Conservation (phyloP, 1,140 invertebrate species). For the Melipona quadrifasciata region DNA sequence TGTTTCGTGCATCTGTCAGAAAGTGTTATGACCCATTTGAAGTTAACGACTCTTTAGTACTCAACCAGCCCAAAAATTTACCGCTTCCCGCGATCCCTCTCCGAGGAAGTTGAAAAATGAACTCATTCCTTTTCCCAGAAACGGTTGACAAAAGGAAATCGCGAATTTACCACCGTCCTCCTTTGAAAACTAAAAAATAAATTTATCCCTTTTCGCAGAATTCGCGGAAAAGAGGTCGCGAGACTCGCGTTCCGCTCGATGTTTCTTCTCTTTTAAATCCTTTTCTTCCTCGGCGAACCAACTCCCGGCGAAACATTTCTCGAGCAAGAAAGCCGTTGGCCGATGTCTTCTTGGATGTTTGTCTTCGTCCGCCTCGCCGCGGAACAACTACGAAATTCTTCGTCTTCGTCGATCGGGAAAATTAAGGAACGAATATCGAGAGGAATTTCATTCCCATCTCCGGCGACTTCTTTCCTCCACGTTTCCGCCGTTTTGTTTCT, state of each 20-base stretch:
- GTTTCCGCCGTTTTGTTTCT: not conserved
- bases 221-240: not conserved
- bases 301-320: not conserved
- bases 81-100: too few species aligned
- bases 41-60: too few species aligned
- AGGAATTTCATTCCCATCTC: not conserved
- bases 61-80: too few species aligned
- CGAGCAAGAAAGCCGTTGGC: not conserved
- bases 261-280: not conserved
- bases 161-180: too few species aligned
- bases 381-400: not conserved
- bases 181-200: conserved; percentile 17
- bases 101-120: too few species aligned
- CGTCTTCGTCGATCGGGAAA: not conserved
- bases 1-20: too few species aligned
- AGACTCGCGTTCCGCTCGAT: not conserved
- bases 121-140: too few species aligned
- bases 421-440: not conserved
- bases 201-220: conserved; percentile 2
- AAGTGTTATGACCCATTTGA: too few species aligned
- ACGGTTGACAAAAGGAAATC: too few species aligned
- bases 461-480: not conserved
- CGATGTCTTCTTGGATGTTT: not conserved
- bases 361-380: not conserved
- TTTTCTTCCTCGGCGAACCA: not conserved